A percentile compares a stretch with the other conserved stretches of the same genome.
Evolutionary conservation across 2,888 invertebrate genomes (phyloP).

Genomic region (Drosophila infuscata): DNA sequence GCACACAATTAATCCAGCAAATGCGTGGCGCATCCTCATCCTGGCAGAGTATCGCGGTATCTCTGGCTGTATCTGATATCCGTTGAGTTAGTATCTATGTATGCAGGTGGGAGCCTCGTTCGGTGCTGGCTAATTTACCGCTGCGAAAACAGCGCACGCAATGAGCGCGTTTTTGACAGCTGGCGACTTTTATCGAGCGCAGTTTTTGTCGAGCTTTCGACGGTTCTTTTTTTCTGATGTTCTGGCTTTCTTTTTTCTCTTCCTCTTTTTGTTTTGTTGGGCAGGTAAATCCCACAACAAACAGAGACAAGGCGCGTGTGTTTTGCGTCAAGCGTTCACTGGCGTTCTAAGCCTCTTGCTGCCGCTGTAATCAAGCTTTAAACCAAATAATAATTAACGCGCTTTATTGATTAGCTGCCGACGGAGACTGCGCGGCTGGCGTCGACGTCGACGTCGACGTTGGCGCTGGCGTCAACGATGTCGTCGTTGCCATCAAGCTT

Average conservation of each 20-base stretch:
- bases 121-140: slow-evolving; percentile 56
- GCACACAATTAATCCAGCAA: slow-evolving; percentile 80
- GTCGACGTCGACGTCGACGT: background rate
- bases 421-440: slow-evolving; percentile 8
- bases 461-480: background rate
- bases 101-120: slow-evolving; percentile 1
- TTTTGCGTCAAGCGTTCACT: slow-evolving; percentile 63
- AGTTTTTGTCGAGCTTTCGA: slow-evolving; percentile 37
- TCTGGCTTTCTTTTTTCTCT: background rate
- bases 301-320: slow-evolving; percentile 47
- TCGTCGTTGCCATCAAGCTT: background rate
- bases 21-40: slow-evolving; percentile 71
- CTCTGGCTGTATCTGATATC: slow-evolving; percentile 19
- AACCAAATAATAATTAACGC: slow-evolving; percentile 78
- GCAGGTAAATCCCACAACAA: background rate
- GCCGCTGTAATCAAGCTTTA: slow-evolving; percentile 74
- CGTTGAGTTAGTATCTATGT: slow-evolving; percentile 4
- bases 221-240: slow-evolving; percentile 1
- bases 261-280: slow-evolving; percentile 5
- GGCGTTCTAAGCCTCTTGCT: slow-evolving; percentile 68
- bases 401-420: slow-evolving; percentile 59
- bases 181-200: slow-evolving; percentile 73
- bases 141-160: slow-evolving; percentile 71
- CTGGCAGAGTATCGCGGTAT: slow-evolving; percentile 26
- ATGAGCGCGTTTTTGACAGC: slow-evolving; percentile 75